phyloP scores from a whole-genome alignment of 2,888 invertebrate species.

The Thyatira batis region DNA sequence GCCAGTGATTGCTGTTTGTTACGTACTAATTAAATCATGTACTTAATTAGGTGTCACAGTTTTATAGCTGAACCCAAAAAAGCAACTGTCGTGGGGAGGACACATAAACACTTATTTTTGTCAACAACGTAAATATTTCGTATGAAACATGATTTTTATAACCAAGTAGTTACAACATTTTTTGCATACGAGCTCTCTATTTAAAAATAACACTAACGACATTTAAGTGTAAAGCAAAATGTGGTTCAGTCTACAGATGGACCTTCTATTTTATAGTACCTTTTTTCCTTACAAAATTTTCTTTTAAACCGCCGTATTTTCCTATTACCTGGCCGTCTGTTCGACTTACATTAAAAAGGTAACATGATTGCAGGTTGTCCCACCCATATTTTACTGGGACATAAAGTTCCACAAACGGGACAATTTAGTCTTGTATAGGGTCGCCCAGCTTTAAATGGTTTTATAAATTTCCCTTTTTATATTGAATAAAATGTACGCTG shows the following conservation, averaged over 20 bases:
- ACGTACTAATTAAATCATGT: neutral
- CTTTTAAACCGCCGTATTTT: neutral
- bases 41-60: neutral
- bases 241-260: too few species aligned
- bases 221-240: too few species aligned
- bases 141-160: too few species aligned
- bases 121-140: too few species aligned
- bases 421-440: neutral
- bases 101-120: too few species aligned
- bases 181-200: too few species aligned
- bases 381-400: neutral
- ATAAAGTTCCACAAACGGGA: neutral
- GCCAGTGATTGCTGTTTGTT: neutral
- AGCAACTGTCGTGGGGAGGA: too few species aligned
- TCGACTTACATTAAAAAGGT: neutral
- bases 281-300: neutral
- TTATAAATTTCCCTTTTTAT: neutral
- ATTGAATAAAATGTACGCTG: too few species aligned
- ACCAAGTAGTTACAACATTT: too few species aligned
- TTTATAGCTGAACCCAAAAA: neutral
- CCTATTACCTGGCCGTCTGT: neutral
- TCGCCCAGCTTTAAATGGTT: neutral
- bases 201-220: too few species aligned
- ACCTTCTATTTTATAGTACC: neutral
- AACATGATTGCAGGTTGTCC: constrained; percentile 1